A percentile compares a stretch with the other conserved stretches of the same genome.
Conservation (phyloP, 2,797 vertebrate genomes). For the Sitta carolinensis region DNA sequence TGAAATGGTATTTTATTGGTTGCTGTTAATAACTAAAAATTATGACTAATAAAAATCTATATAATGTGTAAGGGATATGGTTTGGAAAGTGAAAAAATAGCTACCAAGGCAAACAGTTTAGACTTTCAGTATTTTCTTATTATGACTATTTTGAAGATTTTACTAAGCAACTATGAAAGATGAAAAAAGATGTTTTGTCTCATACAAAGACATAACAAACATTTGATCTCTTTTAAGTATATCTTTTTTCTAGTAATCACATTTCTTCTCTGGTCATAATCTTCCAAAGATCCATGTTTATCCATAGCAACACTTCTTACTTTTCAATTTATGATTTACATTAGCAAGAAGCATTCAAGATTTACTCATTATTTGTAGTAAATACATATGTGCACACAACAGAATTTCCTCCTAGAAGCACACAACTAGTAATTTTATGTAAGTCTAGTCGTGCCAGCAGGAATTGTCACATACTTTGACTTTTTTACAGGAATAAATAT, state of each 20-base stretch:
- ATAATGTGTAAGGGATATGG: background rate
- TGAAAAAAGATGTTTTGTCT: background rate
- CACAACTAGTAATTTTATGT: background rate
- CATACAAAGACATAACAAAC: background rate
- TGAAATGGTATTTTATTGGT: background rate
- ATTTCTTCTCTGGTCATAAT: background rate
- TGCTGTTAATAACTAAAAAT: background rate
- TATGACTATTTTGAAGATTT: background rate
- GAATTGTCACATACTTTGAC: background rate
- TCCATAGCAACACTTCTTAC: background rate
- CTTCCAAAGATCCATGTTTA: background rate
- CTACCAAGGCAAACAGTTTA: background rate
- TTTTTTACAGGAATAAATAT: background rate
- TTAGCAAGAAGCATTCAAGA: background rate
- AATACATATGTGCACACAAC: background rate
- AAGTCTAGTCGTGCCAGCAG: background rate
- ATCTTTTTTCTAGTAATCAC: background rate
- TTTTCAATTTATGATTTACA: background rate
- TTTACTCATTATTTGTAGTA: background rate
- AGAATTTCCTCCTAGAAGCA: background rate
- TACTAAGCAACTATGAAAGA: background rate
- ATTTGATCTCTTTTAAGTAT: background rate
- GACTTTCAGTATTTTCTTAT: background rate
- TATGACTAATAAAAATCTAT: background rate
- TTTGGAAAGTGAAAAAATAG: background rate